Base-by-base conservation (phyloP, 2,113 vertebrate genomes). In the Anhinga rufa region DNA sequence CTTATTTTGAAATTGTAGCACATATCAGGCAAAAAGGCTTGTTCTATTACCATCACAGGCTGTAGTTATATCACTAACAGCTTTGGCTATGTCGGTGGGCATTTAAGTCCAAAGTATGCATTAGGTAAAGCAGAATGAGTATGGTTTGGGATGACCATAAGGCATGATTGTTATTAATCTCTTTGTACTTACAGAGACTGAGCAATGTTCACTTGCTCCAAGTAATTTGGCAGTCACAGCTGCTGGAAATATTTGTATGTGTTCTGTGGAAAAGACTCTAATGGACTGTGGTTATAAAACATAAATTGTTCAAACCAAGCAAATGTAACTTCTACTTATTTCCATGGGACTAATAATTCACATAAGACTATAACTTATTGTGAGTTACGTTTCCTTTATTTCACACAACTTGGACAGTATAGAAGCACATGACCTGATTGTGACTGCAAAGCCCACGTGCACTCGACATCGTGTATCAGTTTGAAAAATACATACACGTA, bases 81-180 rank as follows among this genome's bases (percentile, higher is more conserved):
- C n/a, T 90, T 82, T 88, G 68, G 68, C 64, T 83, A 77, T 57
- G 40, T 78, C 12, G 7, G 34, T n/a, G 42, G 29, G 12, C 65
- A 84, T 71, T 79, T 58, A 82, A 78, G 57, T 49, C 82, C 82
- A 36, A 90, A 74, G n/a, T n/a, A 83, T 42, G 34, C 31, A 81
- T 88, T 82, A 88, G 58, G 86, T 82, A 86, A 95, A 93, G 76
- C 25, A 70, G 49, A 83, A 82, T 57, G 86, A 80, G n/a, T 74
- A 77, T 70, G 66, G 51, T 64, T 86, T 86, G 91, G 22, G 86
- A 74, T 80, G 82, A 92, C 54, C 49, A 52, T 82, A 90, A 87
- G 44, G 44, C 49, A 65, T 77, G 71, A 82, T 76, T 82, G 66
- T 82, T 92, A 88, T 76, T 93, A 90, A 82, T 90, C 55, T 80